Conservation (phyloP, 1,140 invertebrate genomes). For the Lerema accius region DNA sequence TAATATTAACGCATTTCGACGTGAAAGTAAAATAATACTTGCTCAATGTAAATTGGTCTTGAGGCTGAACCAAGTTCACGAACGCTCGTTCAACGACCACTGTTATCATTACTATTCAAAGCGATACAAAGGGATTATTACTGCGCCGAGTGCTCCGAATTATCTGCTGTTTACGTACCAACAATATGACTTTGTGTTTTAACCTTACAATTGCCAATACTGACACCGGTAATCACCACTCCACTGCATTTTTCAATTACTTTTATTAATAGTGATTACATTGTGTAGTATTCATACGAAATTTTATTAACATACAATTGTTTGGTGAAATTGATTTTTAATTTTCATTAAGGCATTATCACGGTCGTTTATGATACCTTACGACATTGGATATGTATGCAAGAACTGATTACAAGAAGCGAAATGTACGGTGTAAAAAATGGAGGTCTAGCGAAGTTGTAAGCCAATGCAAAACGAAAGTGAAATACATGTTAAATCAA, state of each 20-base stretch:
- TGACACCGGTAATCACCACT: constrained; percentile 5
- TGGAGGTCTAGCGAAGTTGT: not conserved
- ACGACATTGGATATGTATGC: not conserved
- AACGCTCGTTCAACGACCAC: constrained; percentile 62
- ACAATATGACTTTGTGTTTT: constrained; percentile 11
- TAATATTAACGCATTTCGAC: not conserved
- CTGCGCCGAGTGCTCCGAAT: constrained; percentile 26
- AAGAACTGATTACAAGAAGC: constrained; percentile 8
- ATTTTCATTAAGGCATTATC: not conserved
- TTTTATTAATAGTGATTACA: constrained; percentile 15
- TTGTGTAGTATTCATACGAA: constrained; percentile 1
- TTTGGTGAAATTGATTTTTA: constrained; percentile 15
- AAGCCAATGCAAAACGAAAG: constrained; percentile 46
- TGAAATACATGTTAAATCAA: constrained; percentile 41
- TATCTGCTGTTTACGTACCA: constrained; percentile 7
- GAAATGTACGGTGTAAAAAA: constrained; percentile 10
- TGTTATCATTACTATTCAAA: constrained; percentile 66
- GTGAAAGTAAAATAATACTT: constrained; percentile 12
- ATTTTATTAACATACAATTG: constrained; percentile 19
- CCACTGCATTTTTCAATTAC: not conserved
- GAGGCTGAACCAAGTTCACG: constrained; percentile 72
- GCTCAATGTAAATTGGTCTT: constrained; percentile 40
- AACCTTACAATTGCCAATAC: not conserved
- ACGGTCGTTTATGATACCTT: too few relatives aligned
- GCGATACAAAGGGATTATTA: constrained; percentile 55